These are phyloP conservation scores for Coryphaenoides rupestris DNA, from an alignment of 2,113 vertebrate genomes.

Conservation along the genomic window DNA sequence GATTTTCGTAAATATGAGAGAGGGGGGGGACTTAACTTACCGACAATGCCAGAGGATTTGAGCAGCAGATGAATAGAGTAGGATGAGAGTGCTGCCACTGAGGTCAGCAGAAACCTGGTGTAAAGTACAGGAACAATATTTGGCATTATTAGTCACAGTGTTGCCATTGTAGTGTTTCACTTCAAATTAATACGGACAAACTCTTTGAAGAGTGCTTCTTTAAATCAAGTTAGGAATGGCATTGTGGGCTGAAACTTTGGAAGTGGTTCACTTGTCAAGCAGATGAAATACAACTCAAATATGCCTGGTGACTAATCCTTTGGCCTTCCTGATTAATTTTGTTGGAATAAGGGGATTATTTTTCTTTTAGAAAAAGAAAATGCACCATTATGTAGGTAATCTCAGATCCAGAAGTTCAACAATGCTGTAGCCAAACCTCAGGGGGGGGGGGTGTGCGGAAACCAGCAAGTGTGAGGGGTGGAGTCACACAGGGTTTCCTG, in stretches of 20 bases:
- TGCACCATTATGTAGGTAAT: too few species aligned
- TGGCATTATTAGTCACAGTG: too few species aligned
- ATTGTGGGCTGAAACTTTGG: neutral
- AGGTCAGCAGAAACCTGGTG: slow-evolving; percentile 85
- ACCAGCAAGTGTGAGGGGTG: too few species aligned
- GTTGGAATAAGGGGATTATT: too few species aligned
- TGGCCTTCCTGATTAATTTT: neutral
- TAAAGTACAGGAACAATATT: slow-evolving; percentile 14
- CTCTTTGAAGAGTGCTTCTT: neutral
- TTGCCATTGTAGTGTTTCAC: too few species aligned
- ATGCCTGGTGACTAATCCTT: too few species aligned
- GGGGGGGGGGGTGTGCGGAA: too few species aligned
- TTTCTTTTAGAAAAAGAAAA: too few species aligned
- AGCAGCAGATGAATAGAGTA: slow-evolving; percentile 96
- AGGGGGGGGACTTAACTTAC: slow-evolving; percentile 67
- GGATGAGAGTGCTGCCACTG: slow-evolving; percentile 84
- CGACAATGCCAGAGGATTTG: slow-evolving; percentile 91
- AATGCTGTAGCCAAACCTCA: too few species aligned
- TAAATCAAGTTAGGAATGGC: neutral
- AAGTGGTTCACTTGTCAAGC: neutral
- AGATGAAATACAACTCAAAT: neutral
- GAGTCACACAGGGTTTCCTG: too few species aligned
- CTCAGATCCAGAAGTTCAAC: too few species aligned
- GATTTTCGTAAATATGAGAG: neutral
- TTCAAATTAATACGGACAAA: too few species aligned